phyloP scores from a whole-genome alignment of 2,888 invertebrate genomes.

The Calephelis perditalis region DNA sequence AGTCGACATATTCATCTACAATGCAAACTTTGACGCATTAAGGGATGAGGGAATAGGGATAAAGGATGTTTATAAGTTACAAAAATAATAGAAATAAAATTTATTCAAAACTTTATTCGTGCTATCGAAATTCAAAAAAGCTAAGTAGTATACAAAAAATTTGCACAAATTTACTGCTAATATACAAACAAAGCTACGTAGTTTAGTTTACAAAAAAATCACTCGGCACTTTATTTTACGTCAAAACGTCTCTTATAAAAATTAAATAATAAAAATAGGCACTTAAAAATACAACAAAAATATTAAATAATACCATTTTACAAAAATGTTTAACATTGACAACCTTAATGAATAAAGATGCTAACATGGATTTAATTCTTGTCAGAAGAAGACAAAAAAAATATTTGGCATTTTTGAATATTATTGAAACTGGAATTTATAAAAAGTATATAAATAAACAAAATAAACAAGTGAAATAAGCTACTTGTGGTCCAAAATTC shows the following conservation, averaged over 20 bases:
- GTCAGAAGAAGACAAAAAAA: too few species aligned
- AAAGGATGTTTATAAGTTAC: not conserved
- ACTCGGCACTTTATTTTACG: not conserved
- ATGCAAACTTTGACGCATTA: too few species aligned
- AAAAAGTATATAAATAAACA: too few species aligned
- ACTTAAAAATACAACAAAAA: conserved; percentile 9
- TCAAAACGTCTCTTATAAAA: conserved; percentile 10
- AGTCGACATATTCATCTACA: too few species aligned
- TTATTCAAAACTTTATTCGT: conserved; percentile 14
- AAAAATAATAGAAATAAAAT: not conserved
- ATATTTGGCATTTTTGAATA: too few species aligned
- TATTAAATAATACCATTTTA: not conserved
- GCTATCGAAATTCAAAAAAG: conserved; percentile 14
- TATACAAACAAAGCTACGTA: conserved; percentile 16
- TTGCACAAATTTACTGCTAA: conserved; percentile 12
- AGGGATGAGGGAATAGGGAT: too few species aligned
- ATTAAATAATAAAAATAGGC: conserved; percentile 11
- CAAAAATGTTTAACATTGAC: conserved; percentile 2
- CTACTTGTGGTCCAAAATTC: too few species aligned
- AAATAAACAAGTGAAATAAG: too few species aligned
- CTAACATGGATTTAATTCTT: too few species aligned
- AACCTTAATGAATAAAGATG: not conserved
- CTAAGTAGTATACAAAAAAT: conserved; percentile 5
- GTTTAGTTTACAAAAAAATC: conserved; percentile 6
- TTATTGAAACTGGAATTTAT: too few species aligned